Base-by-base conservation (phyloP, 2,113 vertebrate genomes). In the Campylorhamphus procurvoides region DNA sequence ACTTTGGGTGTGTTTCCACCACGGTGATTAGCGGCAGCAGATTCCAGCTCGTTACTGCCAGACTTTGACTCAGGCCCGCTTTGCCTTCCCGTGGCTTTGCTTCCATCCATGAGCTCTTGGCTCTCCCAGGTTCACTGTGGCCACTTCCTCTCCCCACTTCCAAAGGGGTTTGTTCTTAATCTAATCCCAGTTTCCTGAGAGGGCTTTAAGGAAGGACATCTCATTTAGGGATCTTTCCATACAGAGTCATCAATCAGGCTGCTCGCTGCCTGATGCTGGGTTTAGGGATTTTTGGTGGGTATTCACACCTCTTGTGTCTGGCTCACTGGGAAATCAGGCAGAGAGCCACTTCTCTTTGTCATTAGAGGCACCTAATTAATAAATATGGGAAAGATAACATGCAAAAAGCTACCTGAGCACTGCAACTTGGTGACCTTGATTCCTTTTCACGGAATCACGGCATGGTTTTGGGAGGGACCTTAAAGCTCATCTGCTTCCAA, bases 41-140 rank as follows among this genome's bases (percentile, higher is more conserved):
- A 80, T 91, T 93, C 90, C 92, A 91, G 8, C 37, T 40, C 24
- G 27, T 86, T 86, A 44, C 93, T 79, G 88, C 28, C 20, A 84
- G 80, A 17, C 90, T 91, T 89, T 62, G 84, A 68, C 77, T 86
- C 79, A 12, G 28, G 50, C 46, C 46, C 46, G 10, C 18, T 20
- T 28, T 85, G 74, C 87, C 77, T 90, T 47, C 37, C 84, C 59
- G 24, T 39, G 71, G 53, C 59, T 83, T 63, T 83, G 75, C 89
- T 92, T 64, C 39, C 42, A 71, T 44, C 27, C 62, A 12, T 11
- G 10, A 74, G 82, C 60, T 80, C 2, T 23, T 37, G 53, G 39
- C 39, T 76, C 76, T 55, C 63, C 67, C 22, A 8, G 42, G 25
- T 79, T 83, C 47, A 1, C 68, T 37, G 80, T 50, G 27, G n/a